Percentiles rank a stretch among this genome's conserved stretches.
Evolutionary conservation across 2,888 invertebrate genomes (phyloP).

Genomic region (Amphiduros pacificus): DNA sequence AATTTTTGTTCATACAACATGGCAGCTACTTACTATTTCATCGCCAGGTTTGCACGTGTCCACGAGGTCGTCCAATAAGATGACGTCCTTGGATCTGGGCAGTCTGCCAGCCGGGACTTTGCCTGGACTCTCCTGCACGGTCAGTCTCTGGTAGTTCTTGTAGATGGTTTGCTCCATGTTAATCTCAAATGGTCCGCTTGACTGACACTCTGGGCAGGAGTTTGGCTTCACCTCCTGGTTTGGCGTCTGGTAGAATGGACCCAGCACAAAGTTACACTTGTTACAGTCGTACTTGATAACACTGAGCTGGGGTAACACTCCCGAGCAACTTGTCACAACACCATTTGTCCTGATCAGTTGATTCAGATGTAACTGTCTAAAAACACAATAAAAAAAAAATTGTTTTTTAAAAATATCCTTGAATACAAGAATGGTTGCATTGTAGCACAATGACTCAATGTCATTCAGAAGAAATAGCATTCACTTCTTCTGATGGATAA

Average conservation of each 20-base stretch:
- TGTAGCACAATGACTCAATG: no score
- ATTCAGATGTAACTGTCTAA: conserved; percentile 72
- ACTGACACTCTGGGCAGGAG: conserved; percentile 97
- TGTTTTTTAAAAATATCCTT: no score
- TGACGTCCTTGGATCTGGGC: conserved; percentile 95
- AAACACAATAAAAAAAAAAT: conserved; percentile 18
- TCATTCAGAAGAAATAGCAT: no score
- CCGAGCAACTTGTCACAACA: conserved; percentile 94
- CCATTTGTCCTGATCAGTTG: conserved; percentile 91
- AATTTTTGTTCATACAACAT: background rate
- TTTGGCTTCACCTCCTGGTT: conserved; percentile 92
- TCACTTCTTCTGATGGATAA: no score
- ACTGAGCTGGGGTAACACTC: conserved; percentile 85
- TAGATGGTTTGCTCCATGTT: conserved; percentile 99
- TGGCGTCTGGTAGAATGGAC: conserved; percentile 94
- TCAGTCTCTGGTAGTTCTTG: conserved; percentile 96
- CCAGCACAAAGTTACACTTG: conserved; percentile 90
- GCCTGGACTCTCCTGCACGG: conserved; percentile 97
- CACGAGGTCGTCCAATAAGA: conserved; percentile 90
- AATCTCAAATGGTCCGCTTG: conserved; percentile 91
- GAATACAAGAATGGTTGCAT: no score
- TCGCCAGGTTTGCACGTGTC: conserved; percentile 98
- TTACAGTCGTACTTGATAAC: conserved; percentile 97
- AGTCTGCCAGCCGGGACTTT: conserved; percentile 96
- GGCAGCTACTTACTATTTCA: conserved; percentile 75